Percentiles rank a stretch among this genome's conserved stretches.
Conservation (phyloP, 1,140 invertebrate genomes). For the Wasmannia auropunctata region DNA sequence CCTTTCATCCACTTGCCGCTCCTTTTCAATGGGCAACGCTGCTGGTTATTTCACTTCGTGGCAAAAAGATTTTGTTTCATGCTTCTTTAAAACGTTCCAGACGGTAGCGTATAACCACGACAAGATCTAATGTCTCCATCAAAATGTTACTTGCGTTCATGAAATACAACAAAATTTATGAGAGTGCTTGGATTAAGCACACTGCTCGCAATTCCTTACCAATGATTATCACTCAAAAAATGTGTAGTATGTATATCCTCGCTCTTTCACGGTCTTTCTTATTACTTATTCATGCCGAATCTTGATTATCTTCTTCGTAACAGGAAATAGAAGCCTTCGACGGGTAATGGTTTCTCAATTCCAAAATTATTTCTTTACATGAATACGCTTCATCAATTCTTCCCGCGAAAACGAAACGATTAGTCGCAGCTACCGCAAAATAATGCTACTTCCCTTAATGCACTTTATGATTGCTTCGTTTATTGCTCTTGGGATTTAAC, state of each 20-base stretch:
- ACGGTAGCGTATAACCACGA: neutral
- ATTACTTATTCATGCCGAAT: neutral
- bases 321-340: neutral
- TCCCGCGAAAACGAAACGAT: neutral
- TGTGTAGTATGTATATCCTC: slow-evolving; percentile 1
- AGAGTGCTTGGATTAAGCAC: neutral
- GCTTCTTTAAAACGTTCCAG: neutral
- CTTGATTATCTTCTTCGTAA: neutral
- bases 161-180: neutral
- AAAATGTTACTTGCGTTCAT: neutral
- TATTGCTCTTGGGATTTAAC: slow-evolving; percentile 32
- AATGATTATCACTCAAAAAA: neutral
- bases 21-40: neutral
- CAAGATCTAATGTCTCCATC: neutral
- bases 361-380: neutral
- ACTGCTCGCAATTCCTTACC: neutral
- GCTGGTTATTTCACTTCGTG: neutral
- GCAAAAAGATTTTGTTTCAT: neutral
- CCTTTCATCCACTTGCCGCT: neutral
- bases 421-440: neutral
- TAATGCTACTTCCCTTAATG: slow-evolving; percentile 25
- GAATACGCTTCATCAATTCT: neutral
- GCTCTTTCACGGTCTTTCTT: slow-evolving; percentile 1
- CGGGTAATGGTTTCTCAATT: neutral
- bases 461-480: slow-evolving; percentile 44